Percentiles rank a stretch among this genome's conserved stretches.
Evolutionary conservation across 2,888 invertebrate genomes (phyloP).

Genomic region (Catocala fraxini): DNA sequence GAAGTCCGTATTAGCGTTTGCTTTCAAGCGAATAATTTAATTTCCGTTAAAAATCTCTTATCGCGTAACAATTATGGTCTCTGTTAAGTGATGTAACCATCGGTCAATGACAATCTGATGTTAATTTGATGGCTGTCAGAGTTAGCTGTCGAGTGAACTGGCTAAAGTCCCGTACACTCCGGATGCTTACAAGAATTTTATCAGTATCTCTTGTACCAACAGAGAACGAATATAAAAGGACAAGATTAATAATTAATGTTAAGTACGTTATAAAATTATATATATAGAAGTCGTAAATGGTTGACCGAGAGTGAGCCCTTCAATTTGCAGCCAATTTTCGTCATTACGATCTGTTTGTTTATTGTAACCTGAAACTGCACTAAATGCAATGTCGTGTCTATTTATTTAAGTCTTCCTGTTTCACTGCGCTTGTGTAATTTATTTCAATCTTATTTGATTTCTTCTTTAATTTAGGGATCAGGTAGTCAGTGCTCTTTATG

Average conservation of each 20-base stretch:
- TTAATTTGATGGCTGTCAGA: constrained; percentile 79
- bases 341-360: constrained; percentile 43
- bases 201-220: constrained; percentile 47
- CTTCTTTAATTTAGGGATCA: no score
- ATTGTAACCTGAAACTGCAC: constrained; percentile 56
- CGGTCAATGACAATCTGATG: constrained; percentile 71
- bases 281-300: constrained; percentile 31
- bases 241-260: constrained; percentile 34
- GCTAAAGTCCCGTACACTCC: constrained; percentile 49
- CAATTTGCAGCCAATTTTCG: constrained; percentile 51
- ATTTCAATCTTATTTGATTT: constrained; percentile 10
- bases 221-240: constrained; percentile 33
- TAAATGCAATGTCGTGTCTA: constrained; percentile 47
- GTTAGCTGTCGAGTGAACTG: constrained; percentile 57
- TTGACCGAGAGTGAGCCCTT: constrained; percentile 15
- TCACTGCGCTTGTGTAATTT: constrained; percentile 15
- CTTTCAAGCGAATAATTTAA: constrained; percentile 66
- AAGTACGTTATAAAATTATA: constrained; percentile 33
- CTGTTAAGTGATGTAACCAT: constrained; percentile 72
- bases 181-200: constrained; percentile 51
- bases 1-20: constrained; percentile 50
- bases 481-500: no score
- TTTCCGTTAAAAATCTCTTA: constrained; percentile 73
- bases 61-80: constrained; percentile 63
- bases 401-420: constrained; percentile 56